Conservation (phyloP, 2,797 vertebrate genomes). For the Rhodeus uyekii region DNA sequence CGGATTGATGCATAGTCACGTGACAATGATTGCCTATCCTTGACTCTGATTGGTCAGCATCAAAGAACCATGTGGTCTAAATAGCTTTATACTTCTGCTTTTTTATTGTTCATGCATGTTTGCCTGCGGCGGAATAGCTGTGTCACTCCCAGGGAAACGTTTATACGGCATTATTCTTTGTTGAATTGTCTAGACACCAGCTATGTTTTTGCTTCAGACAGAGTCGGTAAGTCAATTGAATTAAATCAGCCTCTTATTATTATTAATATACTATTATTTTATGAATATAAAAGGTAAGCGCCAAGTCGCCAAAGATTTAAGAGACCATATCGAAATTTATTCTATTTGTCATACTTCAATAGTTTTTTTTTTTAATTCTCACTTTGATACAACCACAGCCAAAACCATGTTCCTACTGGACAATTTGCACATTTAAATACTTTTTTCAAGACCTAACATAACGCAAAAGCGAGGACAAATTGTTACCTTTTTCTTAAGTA, state of each 20-base stretch:
- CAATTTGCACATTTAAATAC: background rate
- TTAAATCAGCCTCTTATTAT: too few relatives aligned
- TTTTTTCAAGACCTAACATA: background rate
- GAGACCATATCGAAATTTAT: background rate
- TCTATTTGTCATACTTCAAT: background rate
- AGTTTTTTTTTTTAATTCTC: too few relatives aligned
- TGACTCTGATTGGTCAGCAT: constrained; percentile 84
- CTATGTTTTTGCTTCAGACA: constrained; percentile 45
- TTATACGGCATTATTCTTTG: background rate
- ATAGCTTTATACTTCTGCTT: background rate
- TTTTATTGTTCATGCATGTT: background rate
- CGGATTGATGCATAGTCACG: constrained; percentile 78
- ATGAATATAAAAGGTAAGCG: background rate
- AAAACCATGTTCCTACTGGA: background rate
- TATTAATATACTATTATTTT: too few relatives aligned
- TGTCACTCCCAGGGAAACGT: background rate
- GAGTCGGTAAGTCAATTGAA: constrained; percentile 38
- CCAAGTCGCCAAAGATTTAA: background rate
- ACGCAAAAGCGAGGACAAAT: background rate
- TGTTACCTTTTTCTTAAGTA: background rate
- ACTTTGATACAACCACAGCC: background rate
- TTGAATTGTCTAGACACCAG: background rate
- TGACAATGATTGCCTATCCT: constrained; percentile 77
- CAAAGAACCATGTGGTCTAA: constrained; percentile 71
- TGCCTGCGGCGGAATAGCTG: background rate